phyloP scores from a whole-genome alignment of 2,113 vertebrate genomes.

The Lonchura striata region DNA sequence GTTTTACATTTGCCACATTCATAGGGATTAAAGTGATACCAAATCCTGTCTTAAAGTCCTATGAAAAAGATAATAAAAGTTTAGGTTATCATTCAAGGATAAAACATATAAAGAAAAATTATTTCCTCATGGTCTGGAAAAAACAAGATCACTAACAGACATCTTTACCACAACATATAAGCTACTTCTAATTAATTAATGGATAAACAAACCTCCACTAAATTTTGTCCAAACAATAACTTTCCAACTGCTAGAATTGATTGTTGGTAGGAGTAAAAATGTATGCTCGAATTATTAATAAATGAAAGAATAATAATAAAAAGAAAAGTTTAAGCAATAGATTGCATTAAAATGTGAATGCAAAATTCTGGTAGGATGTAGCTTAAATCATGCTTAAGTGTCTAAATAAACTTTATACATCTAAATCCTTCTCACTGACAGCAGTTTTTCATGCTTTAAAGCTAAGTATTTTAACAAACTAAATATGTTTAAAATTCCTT shows the following conservation, averaged over 20 bases:
- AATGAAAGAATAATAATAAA: neutral
- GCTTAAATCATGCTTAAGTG: neutral
- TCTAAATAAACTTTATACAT: neutral
- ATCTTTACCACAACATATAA: neutral
- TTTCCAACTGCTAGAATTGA: neutral
- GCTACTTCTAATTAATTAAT: neutral
- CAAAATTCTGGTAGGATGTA: neutral
- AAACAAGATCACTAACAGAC: neutral
- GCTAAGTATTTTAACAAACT: neutral
- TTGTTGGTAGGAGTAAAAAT: neutral
- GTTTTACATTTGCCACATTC: conserved; percentile 87
- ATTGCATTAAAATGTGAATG: neutral
- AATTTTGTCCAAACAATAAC: neutral
- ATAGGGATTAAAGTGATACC: conserved; percentile 88
- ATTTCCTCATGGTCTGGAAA: neutral
- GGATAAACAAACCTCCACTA: neutral
- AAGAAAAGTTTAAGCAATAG: neutral
- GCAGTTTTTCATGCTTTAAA: neutral
- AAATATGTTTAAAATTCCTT: neutral
- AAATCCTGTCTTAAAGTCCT: conserved; percentile 90
- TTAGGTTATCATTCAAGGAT: neutral
- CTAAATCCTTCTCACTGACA: neutral
- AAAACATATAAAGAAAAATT: neutral
- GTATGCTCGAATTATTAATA: neutral
- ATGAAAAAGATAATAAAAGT: neutral